These are phyloP conservation scores for Camelus dromedarius DNA, from an alignment of 2,113 vertebrate species.

Conservation along the genomic window DNA sequence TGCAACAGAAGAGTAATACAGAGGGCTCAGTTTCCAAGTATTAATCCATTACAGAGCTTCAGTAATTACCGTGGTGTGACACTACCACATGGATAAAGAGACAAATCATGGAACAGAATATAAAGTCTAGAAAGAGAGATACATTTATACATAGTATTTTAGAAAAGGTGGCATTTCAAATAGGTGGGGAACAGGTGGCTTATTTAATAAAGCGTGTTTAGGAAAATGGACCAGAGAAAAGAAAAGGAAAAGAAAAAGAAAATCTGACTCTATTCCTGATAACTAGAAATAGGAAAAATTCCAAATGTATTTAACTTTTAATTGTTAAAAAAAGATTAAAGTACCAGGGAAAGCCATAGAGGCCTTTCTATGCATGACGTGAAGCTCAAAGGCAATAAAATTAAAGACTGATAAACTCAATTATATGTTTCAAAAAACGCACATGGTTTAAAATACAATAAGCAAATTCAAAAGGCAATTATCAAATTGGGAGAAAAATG, in stretches of 20 bases:
- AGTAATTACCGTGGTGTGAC: background rate
- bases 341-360: background rate
- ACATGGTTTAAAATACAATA: background rate
- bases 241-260: background rate
- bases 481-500: background rate
- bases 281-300: background rate
- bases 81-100: background rate
- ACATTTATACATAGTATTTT: background rate
- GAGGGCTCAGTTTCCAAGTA: background rate
- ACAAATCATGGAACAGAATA: background rate
- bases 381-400: background rate
- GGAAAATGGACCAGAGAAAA: background rate
- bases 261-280: background rate
- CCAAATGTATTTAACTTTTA: slow-evolving; percentile 19
- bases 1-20: background rate
- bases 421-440: background rate
- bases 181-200: background rate
- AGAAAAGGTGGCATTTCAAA: background rate
- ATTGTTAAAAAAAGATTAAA: background rate
- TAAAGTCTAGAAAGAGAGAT: background rate
- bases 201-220: background rate
- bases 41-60: background rate
- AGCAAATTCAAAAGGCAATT: background rate
- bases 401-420: background rate
- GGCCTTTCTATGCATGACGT: background rate